Base-by-base conservation (phyloP, 2,797 vertebrate species). In the Buphagus erythrorhynchus region DNA sequence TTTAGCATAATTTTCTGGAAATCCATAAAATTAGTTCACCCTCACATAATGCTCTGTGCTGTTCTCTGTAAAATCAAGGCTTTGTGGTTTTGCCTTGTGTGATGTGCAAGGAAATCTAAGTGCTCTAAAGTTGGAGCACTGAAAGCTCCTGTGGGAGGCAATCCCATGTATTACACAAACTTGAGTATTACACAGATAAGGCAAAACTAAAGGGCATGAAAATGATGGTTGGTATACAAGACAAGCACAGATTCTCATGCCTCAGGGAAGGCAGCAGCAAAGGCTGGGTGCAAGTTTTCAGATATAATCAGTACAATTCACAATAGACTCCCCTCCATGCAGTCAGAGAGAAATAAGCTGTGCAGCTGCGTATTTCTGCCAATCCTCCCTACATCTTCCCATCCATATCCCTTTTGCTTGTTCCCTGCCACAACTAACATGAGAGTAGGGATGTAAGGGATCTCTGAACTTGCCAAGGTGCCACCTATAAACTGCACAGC, bases 21-120 rank as follows among this genome's bases (percentile, higher is more conserved):
- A 93, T n/a, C 43, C 8, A 20, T 68, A 94, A 63, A 81, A 79
- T 43, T 26, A 89, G 73, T 55, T 73, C 40, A 73, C 20, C 29
- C 58, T 78, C 14, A 46, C 20, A 61, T 29, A 95, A 84, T 7
- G 55, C 31, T 63, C 61, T 10, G 36, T 43, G 43, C 48, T 84
- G 35, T 77, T 21, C 46, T 38, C 85, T 81, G 46, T 62, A 93
- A 90, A 95, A 94, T 28, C 69, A 67, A 82, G 69, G 62, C 36
- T 85, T 79, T 65, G 38, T 33, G 19, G 12, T 80, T 83, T 61
- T 65, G 38, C 48, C 31, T 79, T 78, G 52, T 17, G 10, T 84
- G 61, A 80, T 12, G 13, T 22, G 25, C 31, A 38, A 57, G 43
- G 43, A 92, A 91, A 94, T 93, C 66, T 26, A 91, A 90, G 59